Evolutionary conservation across 2,113 vertebrate species (phyloP).

Genomic region (Leptosomus discolor): DNA sequence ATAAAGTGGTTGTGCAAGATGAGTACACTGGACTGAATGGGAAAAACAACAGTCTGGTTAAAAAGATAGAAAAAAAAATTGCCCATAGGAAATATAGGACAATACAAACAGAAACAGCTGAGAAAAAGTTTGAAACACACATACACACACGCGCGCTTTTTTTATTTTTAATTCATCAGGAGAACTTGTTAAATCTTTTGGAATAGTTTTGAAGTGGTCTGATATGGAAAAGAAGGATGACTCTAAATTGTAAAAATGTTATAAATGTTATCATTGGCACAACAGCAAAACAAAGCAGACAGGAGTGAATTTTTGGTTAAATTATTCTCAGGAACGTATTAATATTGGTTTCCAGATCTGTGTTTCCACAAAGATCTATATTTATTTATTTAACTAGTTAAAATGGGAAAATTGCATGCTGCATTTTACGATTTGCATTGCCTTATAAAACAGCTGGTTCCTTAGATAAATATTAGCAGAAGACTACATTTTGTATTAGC

Average conservation of each 20-base stretch:
- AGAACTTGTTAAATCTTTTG: not conserved
- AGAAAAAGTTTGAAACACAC: not conserved
- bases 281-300: fast-evolving
- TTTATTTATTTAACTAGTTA: not conserved
- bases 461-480: not conserved
- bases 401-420: not conserved
- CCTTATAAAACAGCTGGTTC: not conserved
- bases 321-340: not conserved
- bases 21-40: not conserved
- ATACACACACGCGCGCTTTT: too few relatives aligned
- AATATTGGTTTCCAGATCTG: not conserved
- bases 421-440: not conserved
- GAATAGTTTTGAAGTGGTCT: not conserved
- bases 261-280: not conserved
- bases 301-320: not conserved
- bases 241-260: not conserved
- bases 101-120: not conserved
- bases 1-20: not conserved
- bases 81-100: not conserved
- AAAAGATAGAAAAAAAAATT: not conserved
- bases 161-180: not conserved
- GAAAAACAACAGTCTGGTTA: not conserved
- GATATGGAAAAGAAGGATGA: not conserved
- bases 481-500: not conserved
- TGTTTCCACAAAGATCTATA: not conserved